Conservation (phyloP, 2,888 invertebrate species). For the Thysanoteuthis rhombus region DNA sequence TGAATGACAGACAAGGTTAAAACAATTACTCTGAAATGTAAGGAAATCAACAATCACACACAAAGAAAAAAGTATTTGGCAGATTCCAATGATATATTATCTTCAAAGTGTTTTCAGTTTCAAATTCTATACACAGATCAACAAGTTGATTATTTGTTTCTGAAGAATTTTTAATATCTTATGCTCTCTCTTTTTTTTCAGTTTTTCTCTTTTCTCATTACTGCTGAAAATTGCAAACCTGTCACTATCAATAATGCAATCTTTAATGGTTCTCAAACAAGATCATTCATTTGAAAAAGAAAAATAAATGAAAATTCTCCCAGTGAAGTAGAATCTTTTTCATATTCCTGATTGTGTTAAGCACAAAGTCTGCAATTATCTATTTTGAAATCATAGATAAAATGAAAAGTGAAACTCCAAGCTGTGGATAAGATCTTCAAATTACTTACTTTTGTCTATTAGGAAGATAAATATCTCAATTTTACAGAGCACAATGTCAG, state of each 20-base stretch:
- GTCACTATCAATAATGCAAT: not conserved
- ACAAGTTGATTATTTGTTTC: not conserved
- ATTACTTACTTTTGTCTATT: not conserved
- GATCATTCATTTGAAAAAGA: not conserved
- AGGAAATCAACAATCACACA: too few relatives aligned
- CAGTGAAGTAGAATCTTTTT: not conserved
- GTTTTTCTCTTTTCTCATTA: not conserved
- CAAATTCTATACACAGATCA: not conserved
- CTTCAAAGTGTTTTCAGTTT: not conserved
- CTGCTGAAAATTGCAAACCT: not conserved
- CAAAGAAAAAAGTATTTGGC: too few relatives aligned
- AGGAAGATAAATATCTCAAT: not conserved
- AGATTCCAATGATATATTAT: too few relatives aligned
- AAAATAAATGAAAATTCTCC: not conserved
- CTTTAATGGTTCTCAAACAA: not conserved
- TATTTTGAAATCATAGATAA: not conserved
- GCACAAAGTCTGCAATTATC: not conserved
- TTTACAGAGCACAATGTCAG: not conserved
- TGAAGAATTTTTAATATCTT: not conserved
- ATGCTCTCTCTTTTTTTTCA: not conserved
- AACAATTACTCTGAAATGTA: too few relatives aligned
- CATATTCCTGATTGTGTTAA: not conserved
- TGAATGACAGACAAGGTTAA: too few relatives aligned
- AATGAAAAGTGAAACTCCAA: not conserved
- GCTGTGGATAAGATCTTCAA: not conserved